Evolutionary conservation across 2,797 vertebrate genomes (phyloP), one percentile per base, ranked within the genome.

Genomic region (Poecilia picta): DNA sequence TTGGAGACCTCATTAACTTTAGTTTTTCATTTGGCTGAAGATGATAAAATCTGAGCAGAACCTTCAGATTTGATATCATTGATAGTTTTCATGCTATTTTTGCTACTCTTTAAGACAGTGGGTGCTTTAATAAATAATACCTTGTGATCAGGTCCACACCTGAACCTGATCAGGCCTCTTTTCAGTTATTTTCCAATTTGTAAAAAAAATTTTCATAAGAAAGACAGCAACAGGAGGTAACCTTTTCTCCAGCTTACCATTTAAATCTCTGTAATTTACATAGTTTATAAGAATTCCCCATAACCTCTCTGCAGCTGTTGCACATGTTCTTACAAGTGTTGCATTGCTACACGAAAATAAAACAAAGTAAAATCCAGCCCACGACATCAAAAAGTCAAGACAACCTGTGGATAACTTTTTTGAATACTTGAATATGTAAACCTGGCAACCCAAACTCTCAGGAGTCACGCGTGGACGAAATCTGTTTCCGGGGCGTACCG

Each of bases 401-500:
- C 39, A 5, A 4, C 28, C 8, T 8, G 39, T 70, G 3, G 51
- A 74, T 25, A 7, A 39, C 15, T 7, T 13, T 12, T 18, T 10
- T 31, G 39, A 15, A 15, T 20, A 18, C 36, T 18, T 25, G 36
- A 66, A 66, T 75, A 0, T 1, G 3, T 18, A 74, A 83, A 93
- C 81, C 87, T 95, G 94, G 94, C 94, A 95, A 95, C 94, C 91
- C 75, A 78, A 75, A 66, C 74, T 79, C 72, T 59, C 68, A 73
- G 39, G 76, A 87, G 80, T 93, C 85, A 93, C 83, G 89, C 81
- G 90, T 91, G 84, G 77, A 86, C 59, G 20, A 70, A 18, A 84
- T 89, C 82, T 88, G 77, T 76, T 93, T 94, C 92, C 92, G 92
- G 92, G 88, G 82, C 92, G 57, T 74, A 71, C 73, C 80, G 75